A percentile compares a stretch with the other conserved stretches of the same genome.
Evolutionary conservation across 2,888 invertebrate genomes (phyloP).

Genomic region (Phalangium opilio): DNA sequence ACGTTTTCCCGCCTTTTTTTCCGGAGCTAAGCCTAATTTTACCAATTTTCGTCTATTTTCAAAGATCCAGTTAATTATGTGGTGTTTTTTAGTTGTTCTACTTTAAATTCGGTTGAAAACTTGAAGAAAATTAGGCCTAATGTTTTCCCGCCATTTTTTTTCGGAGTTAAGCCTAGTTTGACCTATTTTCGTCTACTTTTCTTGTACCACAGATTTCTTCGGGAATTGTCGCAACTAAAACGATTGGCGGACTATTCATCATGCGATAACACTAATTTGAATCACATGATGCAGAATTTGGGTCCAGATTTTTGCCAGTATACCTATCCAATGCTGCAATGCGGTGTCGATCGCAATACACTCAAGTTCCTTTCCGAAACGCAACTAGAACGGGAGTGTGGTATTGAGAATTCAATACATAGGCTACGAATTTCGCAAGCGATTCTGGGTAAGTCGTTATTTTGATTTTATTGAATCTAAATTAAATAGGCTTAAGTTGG

Average conservation of each 20-base stretch:
- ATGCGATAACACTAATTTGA: conserved; percentile 76
- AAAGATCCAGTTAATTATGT: too few species aligned
- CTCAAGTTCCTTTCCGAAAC: conserved; percentile 71
- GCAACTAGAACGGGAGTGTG: conserved; percentile 75
- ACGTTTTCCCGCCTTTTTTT: conserved; percentile 3
- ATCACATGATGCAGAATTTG: conserved; percentile 63
- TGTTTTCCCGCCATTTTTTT: neutral
- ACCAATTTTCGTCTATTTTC: too few species aligned
- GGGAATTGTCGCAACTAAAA: conserved; percentile 82
- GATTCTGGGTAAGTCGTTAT: conserved; percentile 12
- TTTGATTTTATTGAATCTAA: too few species aligned
- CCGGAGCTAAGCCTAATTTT: neutral
- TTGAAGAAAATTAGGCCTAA: too few species aligned
- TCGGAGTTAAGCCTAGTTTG: neutral
- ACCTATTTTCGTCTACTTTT: neutral
- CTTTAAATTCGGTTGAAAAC: too few species aligned
- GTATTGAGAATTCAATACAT: conserved; percentile 87
- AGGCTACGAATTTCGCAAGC: conserved; percentile 51
- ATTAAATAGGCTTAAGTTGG: too few species aligned
- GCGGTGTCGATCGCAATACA: conserved; percentile 81
- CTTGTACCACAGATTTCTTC: conserved; percentile 52
- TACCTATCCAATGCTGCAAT: conserved; percentile 88
- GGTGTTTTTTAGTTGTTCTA: too few species aligned
- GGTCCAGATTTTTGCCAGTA: conserved; percentile 86
- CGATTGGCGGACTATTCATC: conserved; percentile 94